Evolutionary conservation across 2,888 invertebrate species (phyloP).

Genomic region (Machimus rusticus): DNA sequence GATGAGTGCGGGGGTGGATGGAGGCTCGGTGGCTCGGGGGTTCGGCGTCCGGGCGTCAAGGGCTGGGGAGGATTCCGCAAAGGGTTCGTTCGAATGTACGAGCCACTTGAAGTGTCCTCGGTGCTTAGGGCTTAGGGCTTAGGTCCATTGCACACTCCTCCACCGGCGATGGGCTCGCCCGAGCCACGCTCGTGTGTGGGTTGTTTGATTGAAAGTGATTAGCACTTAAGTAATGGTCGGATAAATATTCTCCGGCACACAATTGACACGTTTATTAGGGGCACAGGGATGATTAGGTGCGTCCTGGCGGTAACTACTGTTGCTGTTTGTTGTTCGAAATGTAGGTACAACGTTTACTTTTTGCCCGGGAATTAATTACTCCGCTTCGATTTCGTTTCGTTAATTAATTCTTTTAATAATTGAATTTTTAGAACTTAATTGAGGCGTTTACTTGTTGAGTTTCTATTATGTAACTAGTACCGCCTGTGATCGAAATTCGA

Average conservation of each 20-base stretch:
- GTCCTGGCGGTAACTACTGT: neutral
- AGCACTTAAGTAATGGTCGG: constrained; percentile 32
- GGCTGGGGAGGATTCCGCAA: neutral
- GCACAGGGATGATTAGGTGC: constrained; percentile 7
- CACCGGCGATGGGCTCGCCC: neutral
- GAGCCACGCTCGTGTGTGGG: constrained; percentile 4
- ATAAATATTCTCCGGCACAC: constrained; percentile 13
- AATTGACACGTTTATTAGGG: constrained; percentile 28
- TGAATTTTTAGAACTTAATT: neutral
- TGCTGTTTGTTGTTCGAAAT: neutral
- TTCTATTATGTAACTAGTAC: neutral
- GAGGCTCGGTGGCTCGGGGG: neutral
- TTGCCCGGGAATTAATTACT: neutral
- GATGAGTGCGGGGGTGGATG: neutral
- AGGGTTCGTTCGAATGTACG: neutral
- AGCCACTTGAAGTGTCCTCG: neutral
- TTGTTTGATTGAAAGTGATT: constrained; percentile 27
- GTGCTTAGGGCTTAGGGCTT: neutral
- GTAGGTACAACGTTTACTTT: neutral
- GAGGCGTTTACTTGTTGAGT: neutral
- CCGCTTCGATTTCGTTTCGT: neutral
- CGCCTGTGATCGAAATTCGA: too few relatives aligned
- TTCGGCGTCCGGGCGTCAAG: too few relatives aligned
- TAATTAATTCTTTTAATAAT: neutral
- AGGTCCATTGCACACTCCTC: neutral